Evolutionary conservation across 2,888 invertebrate species (phyloP).

Genomic region (Sinohyriopsis cumingii): DNA sequence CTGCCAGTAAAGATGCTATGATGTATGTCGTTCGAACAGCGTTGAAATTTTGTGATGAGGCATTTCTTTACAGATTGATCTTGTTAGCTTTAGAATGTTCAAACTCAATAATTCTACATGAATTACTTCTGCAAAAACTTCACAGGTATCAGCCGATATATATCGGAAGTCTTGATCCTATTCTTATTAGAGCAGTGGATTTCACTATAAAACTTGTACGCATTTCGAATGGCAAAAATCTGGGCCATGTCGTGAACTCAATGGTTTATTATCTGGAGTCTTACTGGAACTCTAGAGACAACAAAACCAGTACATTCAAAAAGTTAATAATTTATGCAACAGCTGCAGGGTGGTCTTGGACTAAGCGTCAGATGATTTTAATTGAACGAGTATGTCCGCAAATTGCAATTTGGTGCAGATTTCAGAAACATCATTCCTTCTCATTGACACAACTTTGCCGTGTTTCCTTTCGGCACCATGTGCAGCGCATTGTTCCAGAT

Average conservation of each 20-base stretch:
- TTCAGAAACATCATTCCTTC: constrained; percentile 28
- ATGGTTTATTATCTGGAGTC: constrained; percentile 58
- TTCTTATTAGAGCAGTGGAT: constrained; percentile 47
- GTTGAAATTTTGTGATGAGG: constrained; percentile 50
- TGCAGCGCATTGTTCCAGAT: constrained; percentile 30
- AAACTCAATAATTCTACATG: constrained; percentile 47
- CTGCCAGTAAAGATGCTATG: constrained; percentile 58
- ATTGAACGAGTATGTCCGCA: constrained; percentile 43
- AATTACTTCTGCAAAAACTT: constrained; percentile 51
- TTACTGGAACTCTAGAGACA: constrained; percentile 48
- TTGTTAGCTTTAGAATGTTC: constrained; percentile 40
- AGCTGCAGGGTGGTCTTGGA: constrained; percentile 56
- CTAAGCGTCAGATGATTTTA: constrained; percentile 36
- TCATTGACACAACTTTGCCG: constrained; percentile 48
- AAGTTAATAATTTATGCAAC: constrained; percentile 51
- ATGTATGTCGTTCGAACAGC: constrained; percentile 60
- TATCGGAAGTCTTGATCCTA: constrained; percentile 48
- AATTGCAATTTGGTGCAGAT: constrained; percentile 47
- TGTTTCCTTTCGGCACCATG: constrained; percentile 33
- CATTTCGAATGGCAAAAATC: constrained; percentile 25
- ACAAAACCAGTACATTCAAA: constrained; percentile 37
- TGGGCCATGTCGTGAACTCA: constrained; percentile 43
- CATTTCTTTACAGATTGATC: constrained; percentile 52
- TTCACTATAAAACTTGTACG: constrained; percentile 56
- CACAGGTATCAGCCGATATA: constrained; percentile 59